A percentile compares a stretch with the other conserved stretches of the same genome.
Conservation (phyloP, 2,888 invertebrate species). For the Erpobdella octoculata region DNA sequence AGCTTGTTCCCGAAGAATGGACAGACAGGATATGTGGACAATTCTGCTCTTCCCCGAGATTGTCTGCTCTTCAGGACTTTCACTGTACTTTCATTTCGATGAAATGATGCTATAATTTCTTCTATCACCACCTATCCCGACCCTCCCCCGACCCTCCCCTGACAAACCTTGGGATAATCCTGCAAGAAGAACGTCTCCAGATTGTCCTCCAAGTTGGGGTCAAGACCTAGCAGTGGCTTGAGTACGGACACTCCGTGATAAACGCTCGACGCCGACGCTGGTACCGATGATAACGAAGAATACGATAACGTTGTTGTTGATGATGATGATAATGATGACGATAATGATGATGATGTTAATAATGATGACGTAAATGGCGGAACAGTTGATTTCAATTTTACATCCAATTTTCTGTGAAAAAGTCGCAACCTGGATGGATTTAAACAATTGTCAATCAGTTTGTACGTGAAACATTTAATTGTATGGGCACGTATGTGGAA, state of each 20-base stretch:
- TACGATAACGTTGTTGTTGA: background rate
- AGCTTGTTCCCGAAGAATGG: too few relatives aligned
- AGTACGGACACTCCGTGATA: too few relatives aligned
- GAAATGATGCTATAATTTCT: background rate
- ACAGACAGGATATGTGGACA: too few relatives aligned
- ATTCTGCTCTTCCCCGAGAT: too few relatives aligned
- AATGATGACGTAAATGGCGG: background rate
- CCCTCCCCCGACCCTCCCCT: background rate
- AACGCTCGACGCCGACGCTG: background rate
- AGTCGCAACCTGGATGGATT: too few relatives aligned
- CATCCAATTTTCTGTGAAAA: too few relatives aligned
- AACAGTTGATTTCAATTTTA: background rate
- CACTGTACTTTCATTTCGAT: too few relatives aligned
- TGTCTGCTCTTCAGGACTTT: too few relatives aligned
- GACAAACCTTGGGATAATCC: background rate
- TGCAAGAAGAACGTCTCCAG: background rate
- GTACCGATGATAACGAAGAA: background rate
- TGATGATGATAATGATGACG: slow-evolving; percentile 6
- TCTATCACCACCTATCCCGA: background rate
- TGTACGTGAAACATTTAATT: too few relatives aligned
- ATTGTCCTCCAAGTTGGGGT: background rate
- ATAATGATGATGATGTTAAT: slow-evolving; percentile 7
- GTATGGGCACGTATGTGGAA: too few relatives aligned
- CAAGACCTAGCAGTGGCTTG: background rate
- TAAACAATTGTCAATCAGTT: too few relatives aligned